A percentile compares a stretch with the other conserved stretches of the same genome.
phyloP scores from a whole-genome alignment of 2,113 vertebrate species.

The Alexandromys fortis region DNA sequence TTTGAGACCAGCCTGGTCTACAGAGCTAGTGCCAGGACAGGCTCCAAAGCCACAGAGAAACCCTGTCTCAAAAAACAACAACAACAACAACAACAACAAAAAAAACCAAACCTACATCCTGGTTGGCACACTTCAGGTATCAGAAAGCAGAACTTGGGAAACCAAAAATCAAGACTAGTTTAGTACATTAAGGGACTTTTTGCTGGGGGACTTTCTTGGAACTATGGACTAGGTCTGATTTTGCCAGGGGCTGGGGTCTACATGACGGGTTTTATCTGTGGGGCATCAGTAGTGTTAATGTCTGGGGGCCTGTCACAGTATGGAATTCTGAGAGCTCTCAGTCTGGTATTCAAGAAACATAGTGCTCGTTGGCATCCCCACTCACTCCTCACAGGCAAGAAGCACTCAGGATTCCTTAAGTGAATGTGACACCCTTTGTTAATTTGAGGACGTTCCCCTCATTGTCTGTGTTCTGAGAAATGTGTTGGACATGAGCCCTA shows the following conservation, averaged over 20 bases:
- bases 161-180: background rate
- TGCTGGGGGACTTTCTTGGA: background rate
- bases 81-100: too few species aligned
- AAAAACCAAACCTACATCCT: background rate
- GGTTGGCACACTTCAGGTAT: background rate
- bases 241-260: background rate
- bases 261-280: background rate
- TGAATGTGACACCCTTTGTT: background rate
- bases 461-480: background rate
- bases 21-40: too few species aligned
- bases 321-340: background rate
- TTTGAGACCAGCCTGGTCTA: too few species aligned
- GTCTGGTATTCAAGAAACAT: background rate
- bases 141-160: background rate
- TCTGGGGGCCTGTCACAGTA: background rate
- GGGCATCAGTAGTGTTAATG: too few species aligned
- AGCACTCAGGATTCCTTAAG: background rate
- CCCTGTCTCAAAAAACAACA: too few species aligned
- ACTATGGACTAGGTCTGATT: background rate
- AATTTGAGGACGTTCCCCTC: background rate
- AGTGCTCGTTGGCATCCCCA: background rate
- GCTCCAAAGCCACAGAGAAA: too few species aligned
- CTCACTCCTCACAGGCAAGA: background rate
- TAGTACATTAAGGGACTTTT: background rate
- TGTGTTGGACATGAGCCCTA: background rate